A percentile compares a stretch with the other conserved stretches of the same genome.
Evolutionary conservation across 2,797 vertebrate species (phyloP).

Genomic region (Cyclura pinguis): DNA sequence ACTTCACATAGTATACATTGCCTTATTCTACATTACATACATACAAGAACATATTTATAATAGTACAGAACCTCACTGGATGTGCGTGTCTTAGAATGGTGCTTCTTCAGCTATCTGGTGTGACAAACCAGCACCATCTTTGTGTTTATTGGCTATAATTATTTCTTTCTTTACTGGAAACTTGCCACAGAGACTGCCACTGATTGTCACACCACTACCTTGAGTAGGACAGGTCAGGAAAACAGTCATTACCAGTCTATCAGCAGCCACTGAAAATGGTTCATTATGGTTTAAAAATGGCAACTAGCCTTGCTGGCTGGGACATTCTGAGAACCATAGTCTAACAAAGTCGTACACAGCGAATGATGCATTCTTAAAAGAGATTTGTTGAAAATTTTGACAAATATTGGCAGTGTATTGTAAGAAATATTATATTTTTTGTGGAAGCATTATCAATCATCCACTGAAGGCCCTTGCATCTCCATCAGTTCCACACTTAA

Average conservation of each 20-base stretch:
- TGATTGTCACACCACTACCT: no score
- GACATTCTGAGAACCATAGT: neutral
- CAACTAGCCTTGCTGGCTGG: neutral
- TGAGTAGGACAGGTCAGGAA: neutral
- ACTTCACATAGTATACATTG: no score
- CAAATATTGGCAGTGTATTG: neutral
- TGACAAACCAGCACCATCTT: no score
- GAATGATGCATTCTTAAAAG: neutral
- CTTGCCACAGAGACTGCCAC: no score
- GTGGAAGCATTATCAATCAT: neutral
- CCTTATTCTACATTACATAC: no score
- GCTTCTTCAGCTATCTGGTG: no score
- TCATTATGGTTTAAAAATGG: neutral
- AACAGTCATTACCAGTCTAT: neutral
- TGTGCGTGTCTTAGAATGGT: no score
- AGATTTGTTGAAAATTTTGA: neutral
- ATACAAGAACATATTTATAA: no score
- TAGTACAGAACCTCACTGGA: no score
- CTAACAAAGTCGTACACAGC: no score
- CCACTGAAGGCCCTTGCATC: neutral
- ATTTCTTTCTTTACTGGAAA: no score
- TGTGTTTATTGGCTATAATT: no score
- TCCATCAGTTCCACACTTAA: neutral
- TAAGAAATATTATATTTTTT: neutral
- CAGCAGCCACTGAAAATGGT: neutral